Evolutionary conservation across 2,888 invertebrate genomes (phyloP).

Genomic region (Archips crataeganus): DNA sequence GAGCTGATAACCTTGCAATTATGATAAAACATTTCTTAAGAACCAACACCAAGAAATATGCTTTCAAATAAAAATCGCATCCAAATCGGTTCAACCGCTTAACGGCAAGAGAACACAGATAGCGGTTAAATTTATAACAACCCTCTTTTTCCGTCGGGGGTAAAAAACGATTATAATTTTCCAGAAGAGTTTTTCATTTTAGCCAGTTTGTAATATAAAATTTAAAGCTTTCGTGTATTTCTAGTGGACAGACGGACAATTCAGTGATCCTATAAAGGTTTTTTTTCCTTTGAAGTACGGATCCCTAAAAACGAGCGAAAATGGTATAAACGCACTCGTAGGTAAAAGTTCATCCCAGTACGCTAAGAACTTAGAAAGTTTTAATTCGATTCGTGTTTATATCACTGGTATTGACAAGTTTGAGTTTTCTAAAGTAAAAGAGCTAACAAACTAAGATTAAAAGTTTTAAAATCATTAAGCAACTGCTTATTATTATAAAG

Average conservation of each 20-base stretch:
- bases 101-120: too few species aligned
- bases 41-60: too few species aligned
- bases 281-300: not conserved
- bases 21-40: too few species aligned
- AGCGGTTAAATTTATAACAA: too few species aligned
- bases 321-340: not conserved
- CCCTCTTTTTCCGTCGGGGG: too few species aligned
- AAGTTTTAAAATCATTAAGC: not conserved
- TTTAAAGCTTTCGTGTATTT: too few species aligned
- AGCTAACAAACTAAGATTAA: not conserved
- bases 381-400: not conserved
- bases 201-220: too few species aligned
- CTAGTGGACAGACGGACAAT: not conserved
- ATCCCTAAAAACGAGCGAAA: not conserved
- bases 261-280: not conserved
- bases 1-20: too few species aligned
- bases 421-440: not conserved
- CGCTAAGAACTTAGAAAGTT: constrained; percentile 8
- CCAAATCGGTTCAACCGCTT: too few species aligned
- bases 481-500: not conserved
- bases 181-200: too few species aligned
- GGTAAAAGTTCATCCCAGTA: not conserved
- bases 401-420: constrained; percentile 5
- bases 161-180: too few species aligned
- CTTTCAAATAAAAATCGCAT: too few species aligned